phyloP scores from a whole-genome alignment of 1,140 invertebrate genomes.

The Bombus picipes region DNA sequence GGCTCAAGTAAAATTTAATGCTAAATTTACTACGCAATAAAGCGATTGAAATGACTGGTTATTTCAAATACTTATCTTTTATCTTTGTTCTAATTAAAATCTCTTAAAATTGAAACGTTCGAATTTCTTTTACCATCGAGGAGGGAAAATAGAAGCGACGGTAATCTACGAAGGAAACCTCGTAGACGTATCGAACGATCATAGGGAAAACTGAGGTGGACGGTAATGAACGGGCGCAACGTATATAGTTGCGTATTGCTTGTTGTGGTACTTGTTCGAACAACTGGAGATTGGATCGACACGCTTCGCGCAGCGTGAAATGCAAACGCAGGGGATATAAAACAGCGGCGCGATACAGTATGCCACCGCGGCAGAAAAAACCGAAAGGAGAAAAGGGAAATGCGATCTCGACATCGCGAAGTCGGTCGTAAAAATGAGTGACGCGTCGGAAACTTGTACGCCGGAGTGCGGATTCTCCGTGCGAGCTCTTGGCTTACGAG shows the following conservation, averaged over 20 bases:
- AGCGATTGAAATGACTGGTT: too few relatives aligned
- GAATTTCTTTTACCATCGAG: neutral
- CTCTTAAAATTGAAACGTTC: too few relatives aligned
- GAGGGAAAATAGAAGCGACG: neutral
- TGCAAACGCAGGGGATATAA: conserved; percentile 48
- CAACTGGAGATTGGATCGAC: conserved; percentile 52
- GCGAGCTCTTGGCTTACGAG: too few relatives aligned
- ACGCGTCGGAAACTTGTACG: neutral
- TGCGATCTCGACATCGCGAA: neutral
- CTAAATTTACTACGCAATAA: too few relatives aligned
- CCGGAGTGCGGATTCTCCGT: too few relatives aligned
- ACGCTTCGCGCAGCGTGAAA: conserved; percentile 46
- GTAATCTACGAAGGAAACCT: neutral
- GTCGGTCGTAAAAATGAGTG: neutral
- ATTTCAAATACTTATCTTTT: too few relatives aligned
- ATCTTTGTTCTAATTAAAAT: too few relatives aligned
- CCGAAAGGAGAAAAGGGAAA: conserved; percentile 10
- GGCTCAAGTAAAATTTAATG: too few relatives aligned
- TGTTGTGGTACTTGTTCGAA: conserved; percentile 50
- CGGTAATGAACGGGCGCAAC: conserved; percentile 18
- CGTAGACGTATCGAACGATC: neutral
- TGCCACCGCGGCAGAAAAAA: neutral
- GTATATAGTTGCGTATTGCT: conserved; percentile 43
- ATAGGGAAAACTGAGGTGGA: conserved; percentile 7
- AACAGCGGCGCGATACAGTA: conserved; percentile 12